Conservation (phyloP, 1,140 invertebrate genomes). For the Pseudomyrmex cubaensis region DNA sequence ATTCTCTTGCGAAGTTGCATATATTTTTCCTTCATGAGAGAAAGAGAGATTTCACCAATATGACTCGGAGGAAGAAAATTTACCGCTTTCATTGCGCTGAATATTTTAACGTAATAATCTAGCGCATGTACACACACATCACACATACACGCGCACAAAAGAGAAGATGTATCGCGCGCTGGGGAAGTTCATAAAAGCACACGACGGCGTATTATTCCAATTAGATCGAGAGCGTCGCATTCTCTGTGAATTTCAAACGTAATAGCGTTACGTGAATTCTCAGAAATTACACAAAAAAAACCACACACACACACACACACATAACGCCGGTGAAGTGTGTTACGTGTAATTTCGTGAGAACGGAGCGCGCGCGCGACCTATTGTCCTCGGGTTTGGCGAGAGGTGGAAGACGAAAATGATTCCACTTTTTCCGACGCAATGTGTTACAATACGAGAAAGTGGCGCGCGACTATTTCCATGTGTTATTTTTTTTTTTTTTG, state of each 20-base stretch:
- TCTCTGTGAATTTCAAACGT: neutral
- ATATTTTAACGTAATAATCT: too few relatives aligned
- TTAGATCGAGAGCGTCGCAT: neutral
- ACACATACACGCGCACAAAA: neutral
- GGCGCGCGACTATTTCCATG: neutral
- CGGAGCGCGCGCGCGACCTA: neutral
- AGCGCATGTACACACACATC: neutral
- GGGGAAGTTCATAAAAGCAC: neutral
- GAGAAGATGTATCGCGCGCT: neutral
- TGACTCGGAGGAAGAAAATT: too few relatives aligned
- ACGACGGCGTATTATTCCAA: neutral
- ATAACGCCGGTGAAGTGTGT: neutral
- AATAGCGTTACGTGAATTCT: slow-evolving; percentile 29
- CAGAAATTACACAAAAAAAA: slow-evolving; percentile 15
- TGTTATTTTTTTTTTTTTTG: neutral
- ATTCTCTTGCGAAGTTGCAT: too few relatives aligned
- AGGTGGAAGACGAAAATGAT: slow-evolving; percentile 7
- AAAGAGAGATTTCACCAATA: too few relatives aligned
- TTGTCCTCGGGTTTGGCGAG: slow-evolving; percentile 14
- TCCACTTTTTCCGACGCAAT: neutral
- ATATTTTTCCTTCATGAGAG: too few relatives aligned
- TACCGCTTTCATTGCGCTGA: too few relatives aligned
- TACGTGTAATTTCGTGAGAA: slow-evolving; percentile 40
- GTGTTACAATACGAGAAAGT: slow-evolving; percentile 38
- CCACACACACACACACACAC: too few relatives aligned